A percentile compares a stretch with the other conserved stretches of the same genome.
These are phyloP conservation scores for Acanthosepion lycidas DNA, from an alignment of 2,888 invertebrate species.

Conservation along the genomic window DNA sequence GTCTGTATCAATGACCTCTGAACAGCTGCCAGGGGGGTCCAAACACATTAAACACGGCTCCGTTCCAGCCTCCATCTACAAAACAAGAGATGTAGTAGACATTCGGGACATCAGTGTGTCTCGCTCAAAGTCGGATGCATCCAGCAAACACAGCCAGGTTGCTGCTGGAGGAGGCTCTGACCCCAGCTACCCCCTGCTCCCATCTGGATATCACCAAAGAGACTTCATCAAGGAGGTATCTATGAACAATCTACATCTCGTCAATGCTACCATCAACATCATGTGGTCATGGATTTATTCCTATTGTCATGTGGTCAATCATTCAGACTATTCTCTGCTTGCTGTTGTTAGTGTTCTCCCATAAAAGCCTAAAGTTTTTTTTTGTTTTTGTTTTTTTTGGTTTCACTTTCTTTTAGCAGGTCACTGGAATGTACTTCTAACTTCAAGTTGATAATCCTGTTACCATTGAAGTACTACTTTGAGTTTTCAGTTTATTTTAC, in stretches of 20 bases:
- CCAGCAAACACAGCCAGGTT: slow-evolving; percentile 49
- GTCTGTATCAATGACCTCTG: slow-evolving; percentile 49
- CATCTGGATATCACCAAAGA: slow-evolving; percentile 46
- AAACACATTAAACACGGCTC: slow-evolving; percentile 67
- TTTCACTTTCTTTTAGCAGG: slow-evolving; percentile 9
- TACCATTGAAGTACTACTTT: not conserved
- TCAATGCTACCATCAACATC: slow-evolving; percentile 45
- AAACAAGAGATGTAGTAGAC: slow-evolving; percentile 54
- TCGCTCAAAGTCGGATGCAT: slow-evolving; percentile 64
- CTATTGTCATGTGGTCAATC: slow-evolving; percentile 39
- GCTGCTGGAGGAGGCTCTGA: not conserved
- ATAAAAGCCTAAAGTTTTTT: not conserved
- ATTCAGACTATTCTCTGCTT: slow-evolving; percentile 40
- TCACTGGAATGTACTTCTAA: not conserved
- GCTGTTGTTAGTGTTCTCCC: slow-evolving; percentile 40
- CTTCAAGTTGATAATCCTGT: not conserved
- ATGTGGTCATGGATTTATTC: slow-evolving; percentile 39
- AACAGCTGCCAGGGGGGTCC: slow-evolving; percentile 57
- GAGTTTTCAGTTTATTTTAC: not conserved
- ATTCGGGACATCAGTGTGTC: slow-evolving; percentile 55
- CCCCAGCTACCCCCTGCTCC: slow-evolving; percentile 37
- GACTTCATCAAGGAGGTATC: slow-evolving; percentile 47
- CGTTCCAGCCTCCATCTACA: slow-evolving; percentile 63
- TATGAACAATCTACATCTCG: slow-evolving; percentile 43
- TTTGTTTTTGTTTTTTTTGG: too few relatives aligned